Conservation (phyloP, 2,113 vertebrate species). For the Eulemur macaco region DNA sequence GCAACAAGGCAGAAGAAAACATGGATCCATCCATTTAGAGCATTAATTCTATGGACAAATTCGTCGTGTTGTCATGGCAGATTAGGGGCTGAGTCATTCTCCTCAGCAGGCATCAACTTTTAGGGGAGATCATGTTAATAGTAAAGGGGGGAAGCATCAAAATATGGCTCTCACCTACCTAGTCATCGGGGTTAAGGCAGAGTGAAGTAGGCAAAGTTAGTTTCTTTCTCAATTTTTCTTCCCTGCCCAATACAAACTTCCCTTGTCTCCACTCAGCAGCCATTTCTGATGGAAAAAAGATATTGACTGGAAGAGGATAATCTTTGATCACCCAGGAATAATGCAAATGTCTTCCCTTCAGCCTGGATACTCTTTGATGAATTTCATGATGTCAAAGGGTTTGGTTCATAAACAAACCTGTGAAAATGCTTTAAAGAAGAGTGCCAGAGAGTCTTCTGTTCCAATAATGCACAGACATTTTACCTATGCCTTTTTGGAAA, state of each 20-base stretch:
- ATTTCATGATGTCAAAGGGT: neutral
- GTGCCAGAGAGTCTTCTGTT: neutral
- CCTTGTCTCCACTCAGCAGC: neutral
- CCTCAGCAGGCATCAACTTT: neutral
- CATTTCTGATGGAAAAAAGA: neutral
- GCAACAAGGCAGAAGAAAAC: neutral
- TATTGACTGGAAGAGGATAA: neutral
- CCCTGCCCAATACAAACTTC: neutral
- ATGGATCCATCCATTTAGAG: neutral
- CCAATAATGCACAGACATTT: neutral
- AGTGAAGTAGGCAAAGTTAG: neutral
- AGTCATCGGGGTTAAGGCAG: neutral
- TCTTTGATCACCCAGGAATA: neutral
- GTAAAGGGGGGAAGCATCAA: neutral
- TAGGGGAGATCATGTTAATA: neutral
- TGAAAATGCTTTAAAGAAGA: neutral
- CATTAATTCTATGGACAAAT: slow-evolving; percentile 42
- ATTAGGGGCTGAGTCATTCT: neutral
- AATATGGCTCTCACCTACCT: neutral
- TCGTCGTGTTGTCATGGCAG: neutral
- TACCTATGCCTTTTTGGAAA: neutral
- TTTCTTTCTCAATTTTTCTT: neutral
- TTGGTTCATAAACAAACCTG: neutral
- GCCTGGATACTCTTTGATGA: neutral
- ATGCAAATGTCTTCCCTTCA: neutral